Conservation (phyloP, 2,113 vertebrate genomes). For the Mustela lutreola region DNA sequence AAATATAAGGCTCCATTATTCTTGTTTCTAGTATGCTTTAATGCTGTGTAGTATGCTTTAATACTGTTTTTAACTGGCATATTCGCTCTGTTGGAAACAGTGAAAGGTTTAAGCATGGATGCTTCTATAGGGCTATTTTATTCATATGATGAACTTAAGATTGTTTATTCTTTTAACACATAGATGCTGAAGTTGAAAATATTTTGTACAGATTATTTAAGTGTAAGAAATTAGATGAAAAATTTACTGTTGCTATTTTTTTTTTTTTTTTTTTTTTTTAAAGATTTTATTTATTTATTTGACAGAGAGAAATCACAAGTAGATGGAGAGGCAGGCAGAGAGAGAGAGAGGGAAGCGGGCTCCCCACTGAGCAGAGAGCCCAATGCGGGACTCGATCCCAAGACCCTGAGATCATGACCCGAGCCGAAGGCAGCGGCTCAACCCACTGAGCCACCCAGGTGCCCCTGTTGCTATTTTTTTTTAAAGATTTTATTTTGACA, state of each 20-base stretch:
- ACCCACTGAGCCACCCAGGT: no score
- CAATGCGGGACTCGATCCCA: no score
- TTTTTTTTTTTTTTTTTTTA: no score
- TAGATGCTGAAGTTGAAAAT: conserved; percentile 49
- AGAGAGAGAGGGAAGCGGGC: no score
- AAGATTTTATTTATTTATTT: no score
- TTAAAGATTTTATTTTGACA: no score
- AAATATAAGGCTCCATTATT: background rate
- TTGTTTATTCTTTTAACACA: background rate
- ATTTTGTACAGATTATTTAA: background rate
- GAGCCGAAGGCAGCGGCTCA: no score
- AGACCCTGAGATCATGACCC: no score
- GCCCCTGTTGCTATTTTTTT: background rate
- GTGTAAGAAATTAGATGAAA: background rate
- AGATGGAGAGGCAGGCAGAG: no score
- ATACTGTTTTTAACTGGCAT: background rate
- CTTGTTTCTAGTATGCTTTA: background rate
- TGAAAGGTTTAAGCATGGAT: background rate
- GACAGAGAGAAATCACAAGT: no score
- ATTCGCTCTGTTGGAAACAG: background rate
- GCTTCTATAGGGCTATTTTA: conserved; percentile 16
- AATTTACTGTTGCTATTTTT: background rate
- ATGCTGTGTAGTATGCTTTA: background rate
- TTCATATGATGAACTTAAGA: background rate
- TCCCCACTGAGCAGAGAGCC: no score